Base-by-base conservation (phyloP, 2,888 invertebrate genomes). In the Crioceris asparagi region DNA sequence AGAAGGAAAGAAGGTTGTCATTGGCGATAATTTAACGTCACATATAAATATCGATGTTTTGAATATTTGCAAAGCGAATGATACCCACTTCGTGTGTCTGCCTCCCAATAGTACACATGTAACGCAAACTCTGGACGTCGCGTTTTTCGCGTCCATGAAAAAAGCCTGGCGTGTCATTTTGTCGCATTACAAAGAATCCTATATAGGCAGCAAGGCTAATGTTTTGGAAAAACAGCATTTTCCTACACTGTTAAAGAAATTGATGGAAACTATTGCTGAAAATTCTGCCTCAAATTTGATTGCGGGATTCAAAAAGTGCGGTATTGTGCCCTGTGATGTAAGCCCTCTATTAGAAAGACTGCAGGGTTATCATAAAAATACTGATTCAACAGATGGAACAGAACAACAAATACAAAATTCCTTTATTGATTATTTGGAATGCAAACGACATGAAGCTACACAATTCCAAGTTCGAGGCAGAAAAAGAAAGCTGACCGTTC, bases 71-170 rank as follows among this genome's bases (percentile, higher is more conserved):
- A 32, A 47, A 56, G 36, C 44, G 54, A 39, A 57, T 60, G 29
- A 43, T 23, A 12, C 59, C n/a, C n/a, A n/a, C n/a, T n/a, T 59
- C 44, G 41, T 60, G 29, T 55, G 46, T 39, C 42, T 61, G 23
- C 56, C 57, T 17, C 46, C 56, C 12, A 55, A 57, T 38, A 46
- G 50, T 19, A 55, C 54, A 7, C 55, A 56, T 30, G 31, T 50
- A n/a, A 39, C 43, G 3, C 55, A 59, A 38, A 55, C 55, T 7
- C 40, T 59, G 16, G 55, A 56, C 41, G 54, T 55, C 4, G 47
- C 51, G 16, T 49, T 50, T 27, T 55, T 54, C 36, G 36, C 38
- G 8, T 53, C 54, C 14, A 36, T 56, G 41, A 55, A 56, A 45
- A 41, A 33, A 17, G 46, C 40, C 19, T 54, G 55, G 53, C 17